phyloP scores from a whole-genome alignment of 2,797 vertebrate genomes.

The Buphagus erythrorhynchus region DNA sequence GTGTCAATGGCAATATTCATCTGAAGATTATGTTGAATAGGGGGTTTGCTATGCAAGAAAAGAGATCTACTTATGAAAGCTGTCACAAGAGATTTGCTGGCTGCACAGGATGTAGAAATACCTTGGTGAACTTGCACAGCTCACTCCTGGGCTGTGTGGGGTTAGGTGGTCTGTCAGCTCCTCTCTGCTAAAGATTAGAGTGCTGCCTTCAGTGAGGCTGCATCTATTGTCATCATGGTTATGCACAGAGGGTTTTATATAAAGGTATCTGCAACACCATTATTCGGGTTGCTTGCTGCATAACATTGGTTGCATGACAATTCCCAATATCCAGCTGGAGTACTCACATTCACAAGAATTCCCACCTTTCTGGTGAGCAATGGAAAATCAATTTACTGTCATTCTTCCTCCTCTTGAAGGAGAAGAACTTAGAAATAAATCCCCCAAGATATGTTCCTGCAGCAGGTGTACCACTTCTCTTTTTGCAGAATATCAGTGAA shows the following conservation, averaged over 20 bases:
- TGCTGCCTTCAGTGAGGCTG: neutral
- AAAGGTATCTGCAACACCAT: neutral
- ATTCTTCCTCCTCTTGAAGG: neutral
- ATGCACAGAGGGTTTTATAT: neutral
- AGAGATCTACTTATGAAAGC: neutral
- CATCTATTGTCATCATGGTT: neutral
- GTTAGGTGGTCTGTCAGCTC: neutral
- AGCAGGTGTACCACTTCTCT: neutral
- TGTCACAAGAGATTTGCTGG: neutral
- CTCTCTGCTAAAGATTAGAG: neutral
- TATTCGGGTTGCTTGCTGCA: neutral
- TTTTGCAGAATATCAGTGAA: neutral
- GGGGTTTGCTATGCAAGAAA: neutral
- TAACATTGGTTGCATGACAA: neutral
- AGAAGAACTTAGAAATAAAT: neutral
- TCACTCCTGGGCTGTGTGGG: neutral
- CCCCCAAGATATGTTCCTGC: neutral
- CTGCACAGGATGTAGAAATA: neutral
- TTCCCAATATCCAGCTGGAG: neutral
- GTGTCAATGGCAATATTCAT: neutral
- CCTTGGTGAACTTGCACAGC: neutral
- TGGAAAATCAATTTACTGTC: neutral
- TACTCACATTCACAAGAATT: neutral
- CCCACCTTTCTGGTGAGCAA: neutral
- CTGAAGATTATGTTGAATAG: neutral